Evolutionary conservation across 2,113 vertebrate species (phyloP), one percentile per base, ranked within the genome.

Genomic region (Silurus glanis): DNA sequence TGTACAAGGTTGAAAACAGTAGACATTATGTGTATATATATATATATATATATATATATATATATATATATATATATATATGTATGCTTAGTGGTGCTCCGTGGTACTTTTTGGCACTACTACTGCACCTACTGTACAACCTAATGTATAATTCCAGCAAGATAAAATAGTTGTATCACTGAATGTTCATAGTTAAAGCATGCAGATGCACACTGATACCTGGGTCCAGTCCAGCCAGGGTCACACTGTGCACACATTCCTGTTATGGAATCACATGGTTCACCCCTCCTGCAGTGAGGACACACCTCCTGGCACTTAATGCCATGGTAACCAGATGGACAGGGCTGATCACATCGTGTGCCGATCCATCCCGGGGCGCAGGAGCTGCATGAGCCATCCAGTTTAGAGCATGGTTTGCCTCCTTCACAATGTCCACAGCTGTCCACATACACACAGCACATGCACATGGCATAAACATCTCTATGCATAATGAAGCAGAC

Each of bases 311-410:
- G 87, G 89, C 98, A 99, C 86, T 84, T 92, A 6, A 96, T 91
- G 0, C 98, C 98, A 1, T 97, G 91, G 86, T 91, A 94, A 64
- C 97, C 97, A 0, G 90, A 45, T 0, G 87, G 83, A 59, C 98
- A 99, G 5, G 78, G 93, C 47, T 90, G 94, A 84, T 96, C 91
- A 78, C 98, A 99, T 10, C 66, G 95, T 0, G 96, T 96, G 0
- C 97, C 97, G 0, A 95, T 97, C 97, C 97, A 99, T 78, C 98
- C 98, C 0, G 95, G 93, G 61, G 94, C 90, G 21, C 98, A 99
- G 86, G 95, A 94, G 1, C 82, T 87, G 83, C 98, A 99, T 84
- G 86, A 90, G 0, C 98, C 98, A 0, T 97, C 95, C n/a, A 94
- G 89, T 0, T 92, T 83, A 0, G 96, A 96, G 87, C 98, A 99